Percentiles rank a stretch among this genome's conserved stretches.
These are phyloP conservation scores for Stenichneumon culpator DNA, from an alignment of 2,888 invertebrate species.

Conservation along the genomic window DNA sequence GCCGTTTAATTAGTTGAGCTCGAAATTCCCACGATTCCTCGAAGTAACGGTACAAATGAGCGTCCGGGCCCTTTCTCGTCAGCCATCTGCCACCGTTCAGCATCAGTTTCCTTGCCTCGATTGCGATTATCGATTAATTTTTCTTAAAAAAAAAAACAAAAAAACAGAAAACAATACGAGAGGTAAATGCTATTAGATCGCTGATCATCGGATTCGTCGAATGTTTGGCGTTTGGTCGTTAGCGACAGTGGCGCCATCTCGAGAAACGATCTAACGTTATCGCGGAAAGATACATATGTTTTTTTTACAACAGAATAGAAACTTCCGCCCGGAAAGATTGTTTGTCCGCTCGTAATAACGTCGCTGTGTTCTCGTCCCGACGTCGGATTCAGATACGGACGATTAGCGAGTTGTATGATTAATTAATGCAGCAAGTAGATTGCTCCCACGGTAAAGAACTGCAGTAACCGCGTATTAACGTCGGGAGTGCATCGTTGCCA, in stretches of 20 bases:
- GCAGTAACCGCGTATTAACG: not conserved
- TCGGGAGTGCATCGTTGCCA: not conserved
- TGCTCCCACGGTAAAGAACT: conserved; percentile 20
- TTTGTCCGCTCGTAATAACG: not conserved
- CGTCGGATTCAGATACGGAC: not conserved
- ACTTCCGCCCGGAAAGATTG: not conserved
- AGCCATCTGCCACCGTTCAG: not conserved
- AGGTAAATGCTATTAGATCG: not conserved
- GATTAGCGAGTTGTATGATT: conserved; percentile 29
- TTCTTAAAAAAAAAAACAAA: not conserved
- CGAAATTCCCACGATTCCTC: conserved; percentile 80
- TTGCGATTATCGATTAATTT: conserved; percentile 7
- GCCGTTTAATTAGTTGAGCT: conserved; percentile 78
- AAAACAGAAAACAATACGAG: not conserved
- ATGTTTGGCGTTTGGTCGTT: not conserved
- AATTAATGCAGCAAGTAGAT: conserved; percentile 27
- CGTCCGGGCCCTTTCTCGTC: conserved; percentile 2
- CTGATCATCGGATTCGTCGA: not conserved
- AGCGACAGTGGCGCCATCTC: not conserved
- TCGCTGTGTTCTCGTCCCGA: not conserved
- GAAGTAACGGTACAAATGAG: conserved; percentile 59
- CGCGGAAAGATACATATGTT: not conserved
- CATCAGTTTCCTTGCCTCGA: not conserved
- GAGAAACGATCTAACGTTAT: not conserved
- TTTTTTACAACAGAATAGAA: conserved; percentile 1